phyloP scores from a whole-genome alignment of 2,888 invertebrate species.

The Mongoloraphidia duomilia region DNA sequence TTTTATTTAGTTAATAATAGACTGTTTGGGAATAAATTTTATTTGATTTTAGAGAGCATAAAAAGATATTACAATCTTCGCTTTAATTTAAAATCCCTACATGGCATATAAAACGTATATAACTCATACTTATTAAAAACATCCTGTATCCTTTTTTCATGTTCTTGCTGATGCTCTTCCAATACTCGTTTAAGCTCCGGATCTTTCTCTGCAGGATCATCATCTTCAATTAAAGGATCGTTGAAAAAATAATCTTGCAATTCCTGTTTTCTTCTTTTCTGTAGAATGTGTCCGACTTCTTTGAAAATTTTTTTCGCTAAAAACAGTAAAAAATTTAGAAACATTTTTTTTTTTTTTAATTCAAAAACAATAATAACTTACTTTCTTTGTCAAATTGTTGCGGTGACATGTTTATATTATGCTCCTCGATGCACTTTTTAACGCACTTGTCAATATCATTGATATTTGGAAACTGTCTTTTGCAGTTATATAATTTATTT shows the following conservation, averaged over 20 bases:
- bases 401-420: neutral
- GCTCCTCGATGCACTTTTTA: neutral
- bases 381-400: neutral
- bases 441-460: neutral
- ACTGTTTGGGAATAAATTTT: no score
- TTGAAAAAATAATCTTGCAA: neutral
- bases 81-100: no score
- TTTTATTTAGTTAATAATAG: no score
- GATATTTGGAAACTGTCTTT: neutral
- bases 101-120: no score
- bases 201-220: neutral
- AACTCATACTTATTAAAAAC: neutral
- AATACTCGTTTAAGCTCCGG: neutral
- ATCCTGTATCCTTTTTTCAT: neutral
- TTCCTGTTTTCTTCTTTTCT: neutral
- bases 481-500: neutral
- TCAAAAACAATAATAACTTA: neutral
- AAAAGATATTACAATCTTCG: no score
- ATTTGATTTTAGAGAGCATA: no score
- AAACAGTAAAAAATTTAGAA: neutral
- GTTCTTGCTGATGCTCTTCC: neutral
- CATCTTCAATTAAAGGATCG: neutral
- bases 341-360: no score
- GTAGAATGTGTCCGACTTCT: neutral
- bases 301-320: neutral